Base-by-base conservation (phyloP, 2,113 vertebrate species). In the Daphoenositta chrysoptera region DNA sequence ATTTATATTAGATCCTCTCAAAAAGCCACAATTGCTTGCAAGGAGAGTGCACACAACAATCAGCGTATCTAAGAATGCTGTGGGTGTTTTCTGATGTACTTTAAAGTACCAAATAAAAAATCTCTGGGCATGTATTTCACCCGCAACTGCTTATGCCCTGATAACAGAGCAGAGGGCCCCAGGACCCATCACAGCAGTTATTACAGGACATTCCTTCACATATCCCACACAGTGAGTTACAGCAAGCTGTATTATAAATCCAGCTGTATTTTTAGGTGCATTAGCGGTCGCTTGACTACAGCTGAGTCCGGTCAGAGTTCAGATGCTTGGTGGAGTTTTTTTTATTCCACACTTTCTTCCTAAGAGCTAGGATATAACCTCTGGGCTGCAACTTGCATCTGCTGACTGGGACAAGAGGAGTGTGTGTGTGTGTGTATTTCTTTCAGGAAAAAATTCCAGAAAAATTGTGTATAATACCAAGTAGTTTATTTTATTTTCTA, bases 261-360 rank as follows among this genome's bases (percentile, higher is more conserved):
- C 96, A 96, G 91, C 94, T 96, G 96, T 93, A 87, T 96, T 97
- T 97, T 96, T 96, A 92, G 83, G 95, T 94, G 50, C 84, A 83
- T 96, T 90, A 94, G 66, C 42, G 13, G 79, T 86, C 31, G 89
- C 94, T 88, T 92, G 94, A 87, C 80, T 95, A 57, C 88, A 94
- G 1, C 44, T 81, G 88, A 90, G 58, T 40, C 83, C 66, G 47
- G 60, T 95, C 85, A 81, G 51, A 75, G 79, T 77, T 96, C 89
- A 86, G 68, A 83, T 70, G 37, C 37, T 92, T 60, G 28, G 54
- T 80, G 56, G 42, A 56, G 8, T 3, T 45, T 66, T 77, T 78
- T 71, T 89, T 11, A 66, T 79, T 65, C 23, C 5, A 7, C 10
- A 4, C 9, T 87, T 94, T 93, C 68, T 79, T 86, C 51, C 33